These are phyloP conservation scores for Stomatorhinus ivindoensis DNA, from an alignment of 2,113 vertebrate species.

Conservation along the genomic window DNA sequence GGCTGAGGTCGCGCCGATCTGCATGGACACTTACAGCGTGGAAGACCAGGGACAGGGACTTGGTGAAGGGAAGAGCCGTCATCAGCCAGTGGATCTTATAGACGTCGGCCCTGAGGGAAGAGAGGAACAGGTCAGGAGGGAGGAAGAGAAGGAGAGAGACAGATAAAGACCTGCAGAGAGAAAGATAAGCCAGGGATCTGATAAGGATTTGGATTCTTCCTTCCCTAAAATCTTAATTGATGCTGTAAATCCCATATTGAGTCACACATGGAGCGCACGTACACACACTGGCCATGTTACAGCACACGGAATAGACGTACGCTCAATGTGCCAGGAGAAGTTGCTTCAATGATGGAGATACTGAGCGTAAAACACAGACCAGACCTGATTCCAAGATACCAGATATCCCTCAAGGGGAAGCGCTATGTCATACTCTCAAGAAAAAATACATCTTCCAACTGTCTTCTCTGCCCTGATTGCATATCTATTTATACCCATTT, in stretches of 20 bases:
- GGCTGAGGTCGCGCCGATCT: background rate
- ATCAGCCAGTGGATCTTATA: constrained; percentile 88
- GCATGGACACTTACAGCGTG: constrained; percentile 66
- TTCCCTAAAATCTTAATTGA: background rate
- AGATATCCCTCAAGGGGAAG: background rate
- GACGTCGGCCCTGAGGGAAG: constrained; percentile 60
- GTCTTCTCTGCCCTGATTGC: background rate
- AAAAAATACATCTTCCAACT: background rate
- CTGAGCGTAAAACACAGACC: background rate
- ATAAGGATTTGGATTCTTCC: background rate
- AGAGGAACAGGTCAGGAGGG: background rate
- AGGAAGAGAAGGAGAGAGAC: background rate
- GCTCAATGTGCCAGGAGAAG: background rate
- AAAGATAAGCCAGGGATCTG: background rate
- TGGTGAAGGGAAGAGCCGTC: constrained; percentile 81
- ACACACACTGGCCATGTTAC: background rate
- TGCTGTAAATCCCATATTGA: background rate
- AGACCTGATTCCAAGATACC: background rate
- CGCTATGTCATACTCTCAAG: background rate
- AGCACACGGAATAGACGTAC: background rate
- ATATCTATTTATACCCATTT: background rate
- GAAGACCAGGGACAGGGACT: constrained; percentile 76
- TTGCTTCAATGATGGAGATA: background rate
- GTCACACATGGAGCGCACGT: background rate
- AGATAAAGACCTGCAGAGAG: background rate